Evolutionary conservation across 2,888 invertebrate genomes (phyloP).

Genomic region (Cryptocheilus praepositus): DNA sequence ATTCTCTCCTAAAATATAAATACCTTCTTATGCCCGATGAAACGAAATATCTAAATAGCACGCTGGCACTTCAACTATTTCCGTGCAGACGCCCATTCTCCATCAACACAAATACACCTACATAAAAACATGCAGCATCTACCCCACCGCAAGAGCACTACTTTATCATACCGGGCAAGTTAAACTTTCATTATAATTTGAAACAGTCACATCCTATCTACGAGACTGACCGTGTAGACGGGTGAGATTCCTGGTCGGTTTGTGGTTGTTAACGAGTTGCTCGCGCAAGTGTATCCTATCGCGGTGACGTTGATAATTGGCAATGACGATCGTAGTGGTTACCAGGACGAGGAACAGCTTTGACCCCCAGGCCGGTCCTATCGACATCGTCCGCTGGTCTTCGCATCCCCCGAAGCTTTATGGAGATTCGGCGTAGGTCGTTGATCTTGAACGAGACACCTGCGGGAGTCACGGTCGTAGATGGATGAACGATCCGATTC

Average conservation of each 20-base stretch:
- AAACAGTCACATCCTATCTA: too few species aligned
- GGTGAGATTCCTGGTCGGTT: conserved; percentile 53
- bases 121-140: too few species aligned
- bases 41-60: too few species aligned
- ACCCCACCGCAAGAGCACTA: too few species aligned
- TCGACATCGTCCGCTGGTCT: conserved; percentile 67
- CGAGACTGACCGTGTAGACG: conserved; percentile 55
- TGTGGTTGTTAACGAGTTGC: conserved; percentile 52
- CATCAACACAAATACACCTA: too few species aligned
- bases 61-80: too few species aligned
- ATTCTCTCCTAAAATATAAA: too few species aligned
- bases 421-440: conserved; percentile 28
- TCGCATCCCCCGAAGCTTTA: conserved; percentile 68
- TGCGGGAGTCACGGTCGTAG: neutral
- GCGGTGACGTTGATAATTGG: conserved; percentile 67
- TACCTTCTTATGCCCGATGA: too few species aligned
- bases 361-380: conserved; percentile 67
- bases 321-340: conserved; percentile 68
- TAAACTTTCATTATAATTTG: too few species aligned
- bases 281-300: conserved; percentile 55
- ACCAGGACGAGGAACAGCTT: conserved; percentile 67
- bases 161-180: too few species aligned
- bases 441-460: conserved; percentile 30
- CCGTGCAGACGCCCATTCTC: too few species aligned
- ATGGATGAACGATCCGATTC: conserved; percentile 8